Evolutionary conservation across 1,140 invertebrate species (phyloP), one percentile per base, ranked within the genome.

Genomic region (Antheraea pernyi): DNA sequence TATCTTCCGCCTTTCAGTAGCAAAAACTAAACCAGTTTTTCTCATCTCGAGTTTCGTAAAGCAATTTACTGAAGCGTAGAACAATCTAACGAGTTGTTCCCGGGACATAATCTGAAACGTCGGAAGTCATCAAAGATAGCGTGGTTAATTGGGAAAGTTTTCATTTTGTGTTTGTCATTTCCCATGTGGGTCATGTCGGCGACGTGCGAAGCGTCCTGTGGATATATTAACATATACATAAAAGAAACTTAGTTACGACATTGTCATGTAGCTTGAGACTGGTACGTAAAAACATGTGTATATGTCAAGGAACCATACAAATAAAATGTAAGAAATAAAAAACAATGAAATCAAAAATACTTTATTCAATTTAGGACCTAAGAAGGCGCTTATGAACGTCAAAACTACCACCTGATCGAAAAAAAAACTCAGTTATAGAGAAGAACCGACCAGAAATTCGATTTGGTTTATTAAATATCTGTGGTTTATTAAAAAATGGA

Each of bases 1-100:
- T 72, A 72, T 77, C 75, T 77, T 71, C 58, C 19, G 22, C 30
- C 65, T 66, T 46, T 62, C 53, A 18, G 18, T 67, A 53, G 58
- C 71, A 76, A 76, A 76, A 76, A 76, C 69, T 62, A 70, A 62
- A 37, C 37, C 53, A 58, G 37, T 71, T 75, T 71, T 70, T 74
- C 65, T 48, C 19, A 61, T 64, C 62, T 67, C 36, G 59, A 72
- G 65, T 70, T 67, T 73, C 65, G 65, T 68, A 68, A 71, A 42
- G 59, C 60, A 68, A 73, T 76, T 76, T 67, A 42, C 37, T 61
- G 42, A 13, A 46, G 59, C 22, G 19, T 19, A 19, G 65, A 74
- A 69, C 59, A 59, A 60, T 68, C 61, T 69, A 67, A 69, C 30
- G 70, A 63, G 59, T 71, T 48, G 65, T 39, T 36, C 60, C n/a